Evolutionary conservation across 2,888 invertebrate genomes (phyloP).

Genomic region (Silvanus unidentatus): DNA sequence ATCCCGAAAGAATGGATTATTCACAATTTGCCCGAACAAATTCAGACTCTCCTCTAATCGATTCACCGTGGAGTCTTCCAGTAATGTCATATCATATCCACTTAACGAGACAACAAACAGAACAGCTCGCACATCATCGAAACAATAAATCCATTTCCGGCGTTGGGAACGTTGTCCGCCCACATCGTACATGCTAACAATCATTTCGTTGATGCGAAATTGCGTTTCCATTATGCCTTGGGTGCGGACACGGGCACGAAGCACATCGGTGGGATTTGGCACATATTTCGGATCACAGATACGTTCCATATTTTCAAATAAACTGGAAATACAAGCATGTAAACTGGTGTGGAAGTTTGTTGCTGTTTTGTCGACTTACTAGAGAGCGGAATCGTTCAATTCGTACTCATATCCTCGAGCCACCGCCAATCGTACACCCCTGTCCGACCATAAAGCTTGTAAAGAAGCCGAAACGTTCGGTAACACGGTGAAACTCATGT

Average conservation of each 20-base stretch:
- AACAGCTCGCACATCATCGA: slow-evolving; percentile 59
- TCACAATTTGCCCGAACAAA: slow-evolving; percentile 58
- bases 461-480: slow-evolving; percentile 51
- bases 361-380: slow-evolving; percentile 47
- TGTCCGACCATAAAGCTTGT: slow-evolving; percentile 57
- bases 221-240: slow-evolving; percentile 62
- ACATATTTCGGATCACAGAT: slow-evolving; percentile 58
- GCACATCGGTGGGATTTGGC: slow-evolving; percentile 58
- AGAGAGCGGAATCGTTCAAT: slow-evolving; percentile 60
- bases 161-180: slow-evolving; percentile 61
- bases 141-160: slow-evolving; percentile 63
- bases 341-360: background rate
- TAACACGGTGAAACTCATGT: slow-evolving; percentile 51
- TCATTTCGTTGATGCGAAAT: slow-evolving; percentile 55
- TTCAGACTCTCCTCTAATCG: slow-evolving; percentile 59
- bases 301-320: slow-evolving; percentile 63
- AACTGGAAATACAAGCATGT: slow-evolving; percentile 43
- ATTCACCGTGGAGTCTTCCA: slow-evolving; percentile 57
- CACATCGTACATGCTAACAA: slow-evolving; percentile 59
- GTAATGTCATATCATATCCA: slow-evolving; percentile 61
- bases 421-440: slow-evolving; percentile 57
- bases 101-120: slow-evolving; percentile 60
- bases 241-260: slow-evolving; percentile 58
- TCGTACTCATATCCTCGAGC: slow-evolving; percentile 63
- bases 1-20: slow-evolving; percentile 58